phyloP scores from a whole-genome alignment of 2,113 vertebrate species.

The Nannobrachium achirus region DNA sequence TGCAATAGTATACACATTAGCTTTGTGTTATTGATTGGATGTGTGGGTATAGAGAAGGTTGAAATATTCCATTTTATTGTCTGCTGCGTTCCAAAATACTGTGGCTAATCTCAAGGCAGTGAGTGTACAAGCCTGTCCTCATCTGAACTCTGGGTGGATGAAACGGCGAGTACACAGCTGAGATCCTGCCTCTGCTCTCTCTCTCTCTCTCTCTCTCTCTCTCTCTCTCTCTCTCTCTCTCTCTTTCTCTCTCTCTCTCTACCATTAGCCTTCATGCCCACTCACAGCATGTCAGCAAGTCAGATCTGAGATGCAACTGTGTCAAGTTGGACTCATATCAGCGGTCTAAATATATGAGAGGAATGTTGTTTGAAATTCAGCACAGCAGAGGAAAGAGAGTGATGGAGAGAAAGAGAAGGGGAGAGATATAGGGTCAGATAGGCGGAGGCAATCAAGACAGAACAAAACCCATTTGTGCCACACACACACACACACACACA shows the following conservation, averaged over 20 bases:
- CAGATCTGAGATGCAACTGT: constrained; percentile 54
- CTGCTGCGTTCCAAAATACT: constrained; percentile 35
- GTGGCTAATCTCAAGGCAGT: constrained; percentile 63
- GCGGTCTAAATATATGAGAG: constrained; percentile 49
- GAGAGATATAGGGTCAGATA: no score
- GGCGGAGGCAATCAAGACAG: constrained; percentile 19
- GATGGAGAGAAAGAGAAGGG: constrained; percentile 4
- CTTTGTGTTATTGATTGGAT: constrained; percentile 17
- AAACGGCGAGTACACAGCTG: constrained; percentile 59
- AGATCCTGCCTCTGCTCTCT: constrained; percentile 44
- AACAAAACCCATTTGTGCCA: no score
- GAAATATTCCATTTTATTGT: constrained; percentile 28
- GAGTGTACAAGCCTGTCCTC: constrained; percentile 65
- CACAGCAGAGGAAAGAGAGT: constrained; percentile 16
- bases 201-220: constrained; percentile 11
- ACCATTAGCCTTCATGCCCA: constrained; percentile 57
- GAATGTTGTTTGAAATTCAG: constrained; percentile 49
- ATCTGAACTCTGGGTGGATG: constrained; percentile 68
- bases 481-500: not conserved
- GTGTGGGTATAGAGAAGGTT: constrained; percentile 11
- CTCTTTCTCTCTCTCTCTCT: constrained; percentile 33
- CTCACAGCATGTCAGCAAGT: constrained; percentile 70
- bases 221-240: constrained; percentile 20
- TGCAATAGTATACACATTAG: not conserved
- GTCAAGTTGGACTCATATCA: constrained; percentile 51